A percentile compares a stretch with the other conserved stretches of the same genome.
Evolutionary conservation across 1,140 invertebrate genomes (phyloP).

Genomic region (Centruroides vittatus): DNA sequence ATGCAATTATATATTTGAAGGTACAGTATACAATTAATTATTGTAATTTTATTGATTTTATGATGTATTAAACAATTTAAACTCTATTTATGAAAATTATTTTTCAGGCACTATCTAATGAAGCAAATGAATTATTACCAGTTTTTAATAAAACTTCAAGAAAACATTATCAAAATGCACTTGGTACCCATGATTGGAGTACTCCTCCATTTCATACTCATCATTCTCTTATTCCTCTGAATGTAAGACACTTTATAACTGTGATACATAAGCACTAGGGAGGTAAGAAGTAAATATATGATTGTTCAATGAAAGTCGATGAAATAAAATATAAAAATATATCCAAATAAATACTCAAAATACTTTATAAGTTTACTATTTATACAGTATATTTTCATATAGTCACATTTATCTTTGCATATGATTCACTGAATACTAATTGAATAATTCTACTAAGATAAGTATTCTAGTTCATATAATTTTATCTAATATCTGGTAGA

Average conservation of each 20-base stretch:
- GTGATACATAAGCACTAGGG: too few relatives aligned
- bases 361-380: too few relatives aligned
- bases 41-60: constrained; percentile 6
- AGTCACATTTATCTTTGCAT: too few relatives aligned
- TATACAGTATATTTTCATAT: too few relatives aligned
- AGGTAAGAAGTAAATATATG: too few relatives aligned
- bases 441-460: too few relatives aligned
- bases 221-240: neutral
- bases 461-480: too few relatives aligned
- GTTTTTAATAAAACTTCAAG: constrained; percentile 92
- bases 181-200: constrained; percentile 72
- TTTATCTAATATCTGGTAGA: too few relatives aligned
- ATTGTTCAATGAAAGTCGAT: too few relatives aligned
- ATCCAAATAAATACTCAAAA: too few relatives aligned
- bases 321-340: too few relatives aligned
- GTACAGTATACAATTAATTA: constrained; percentile 35
- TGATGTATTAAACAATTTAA: neutral
- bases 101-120: constrained; percentile 68
- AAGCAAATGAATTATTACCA: constrained; percentile 88
- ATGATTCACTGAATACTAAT: too few relatives aligned
- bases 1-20: constrained; percentile 93
- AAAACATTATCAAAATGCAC: constrained; percentile 65
- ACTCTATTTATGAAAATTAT: constrained; percentile 1
- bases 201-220: constrained; percentile 4
- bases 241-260: constrained; percentile 8